Percentiles rank a stretch among this genome's conserved stretches.
Conservation (phyloP, 2,113 vertebrate species). For the Chamaetylas fuelleborni region DNA sequence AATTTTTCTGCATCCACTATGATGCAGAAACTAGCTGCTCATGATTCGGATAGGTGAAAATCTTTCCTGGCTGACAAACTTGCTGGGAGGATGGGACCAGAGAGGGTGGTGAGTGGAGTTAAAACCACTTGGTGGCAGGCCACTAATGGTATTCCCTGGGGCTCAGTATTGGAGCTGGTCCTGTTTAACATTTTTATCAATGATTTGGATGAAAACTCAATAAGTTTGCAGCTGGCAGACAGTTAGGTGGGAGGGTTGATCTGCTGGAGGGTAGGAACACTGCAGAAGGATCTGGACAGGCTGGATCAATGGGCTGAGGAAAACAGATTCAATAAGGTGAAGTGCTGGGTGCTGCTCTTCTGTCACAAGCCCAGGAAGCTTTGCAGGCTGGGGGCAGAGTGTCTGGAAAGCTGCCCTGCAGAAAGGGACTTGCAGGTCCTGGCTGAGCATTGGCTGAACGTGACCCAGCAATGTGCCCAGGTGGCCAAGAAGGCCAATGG, state of each 20-base stretch:
- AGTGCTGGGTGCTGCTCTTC: not conserved
- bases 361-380: rapidly evolving
- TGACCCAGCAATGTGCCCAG: not conserved
- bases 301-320: not conserved
- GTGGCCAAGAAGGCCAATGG: not conserved
- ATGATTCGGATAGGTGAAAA: not conserved
- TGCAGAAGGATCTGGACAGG: not conserved
- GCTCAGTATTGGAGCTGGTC: rapidly evolving
- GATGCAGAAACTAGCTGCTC: not conserved
- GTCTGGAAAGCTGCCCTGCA: not conserved
- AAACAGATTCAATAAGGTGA: not conserved
- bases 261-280: not conserved
- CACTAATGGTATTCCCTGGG: not conserved
- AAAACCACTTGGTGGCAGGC: not conserved
- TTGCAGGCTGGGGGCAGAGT: not conserved
- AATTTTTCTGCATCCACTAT: not conserved
- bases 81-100: not conserved
- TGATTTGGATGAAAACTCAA: not conserved
- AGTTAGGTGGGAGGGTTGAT: not conserved
- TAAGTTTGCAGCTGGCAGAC: not conserved
- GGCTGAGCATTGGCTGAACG: not conserved
- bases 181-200: not conserved
- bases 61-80: not conserved
- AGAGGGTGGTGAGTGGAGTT: not conserved
- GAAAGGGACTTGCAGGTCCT: rapidly evolving